These are phyloP conservation scores for Megaustenia siamemsis DNA, from an alignment of 2,888 invertebrate species.

Conservation along the genomic window DNA sequence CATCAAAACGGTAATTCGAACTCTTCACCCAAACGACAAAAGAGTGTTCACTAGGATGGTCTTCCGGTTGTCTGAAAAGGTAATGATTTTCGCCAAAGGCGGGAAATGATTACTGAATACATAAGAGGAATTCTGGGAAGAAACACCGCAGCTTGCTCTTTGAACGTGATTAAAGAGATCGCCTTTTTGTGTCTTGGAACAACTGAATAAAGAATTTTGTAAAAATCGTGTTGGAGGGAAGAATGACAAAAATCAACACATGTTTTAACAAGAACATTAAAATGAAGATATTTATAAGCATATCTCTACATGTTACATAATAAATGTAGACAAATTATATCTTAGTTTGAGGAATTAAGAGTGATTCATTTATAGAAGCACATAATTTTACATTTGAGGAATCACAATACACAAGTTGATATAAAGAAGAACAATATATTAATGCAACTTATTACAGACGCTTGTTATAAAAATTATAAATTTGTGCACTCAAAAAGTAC, in stretches of 20 bases:
- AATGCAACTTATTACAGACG: too few relatives aligned
- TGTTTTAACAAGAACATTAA: not conserved
- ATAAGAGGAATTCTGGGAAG: not conserved
- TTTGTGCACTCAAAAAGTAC: too few relatives aligned
- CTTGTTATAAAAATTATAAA: too few relatives aligned
- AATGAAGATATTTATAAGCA: too few relatives aligned
- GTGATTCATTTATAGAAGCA: too few relatives aligned
- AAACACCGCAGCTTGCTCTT: not conserved
- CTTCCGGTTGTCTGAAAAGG: not conserved
- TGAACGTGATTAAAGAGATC: not conserved
- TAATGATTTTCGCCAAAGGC: not conserved
- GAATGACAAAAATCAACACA: not conserved
- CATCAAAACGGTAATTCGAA: not conserved
- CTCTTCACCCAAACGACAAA: not conserved
- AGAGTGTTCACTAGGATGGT: not conserved
- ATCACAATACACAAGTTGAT: too few relatives aligned
- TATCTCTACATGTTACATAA: too few relatives aligned
- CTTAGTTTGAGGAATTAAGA: too few relatives aligned
- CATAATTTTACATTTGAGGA: too few relatives aligned
- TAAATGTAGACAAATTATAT: too few relatives aligned
- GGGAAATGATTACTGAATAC: slow-evolving; percentile 3
- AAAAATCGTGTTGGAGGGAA: not conserved
- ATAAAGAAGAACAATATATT: too few relatives aligned
- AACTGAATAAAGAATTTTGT: not conserved
- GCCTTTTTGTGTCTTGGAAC: not conserved